These are phyloP conservation scores for Ibidorhyncha struthersii DNA, from an alignment of 2,113 vertebrate genomes.

Conservation along the genomic window DNA sequence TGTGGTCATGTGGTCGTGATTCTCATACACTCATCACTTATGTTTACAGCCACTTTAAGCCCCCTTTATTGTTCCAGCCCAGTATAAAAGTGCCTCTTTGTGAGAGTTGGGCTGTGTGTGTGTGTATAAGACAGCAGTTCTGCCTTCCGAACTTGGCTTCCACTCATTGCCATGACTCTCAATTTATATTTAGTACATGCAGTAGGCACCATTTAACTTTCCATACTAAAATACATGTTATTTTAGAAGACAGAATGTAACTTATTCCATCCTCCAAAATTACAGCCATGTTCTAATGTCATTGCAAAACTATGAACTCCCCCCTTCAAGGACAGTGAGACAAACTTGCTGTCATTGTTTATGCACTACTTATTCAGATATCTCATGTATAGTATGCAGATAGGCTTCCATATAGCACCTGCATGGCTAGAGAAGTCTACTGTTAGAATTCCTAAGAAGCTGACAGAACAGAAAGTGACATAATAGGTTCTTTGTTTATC, in stretches of 20 bases:
- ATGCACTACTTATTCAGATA: not conserved
- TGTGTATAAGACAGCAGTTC: not conserved
- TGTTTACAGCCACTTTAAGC: not conserved
- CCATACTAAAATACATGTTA: constrained; percentile 59
- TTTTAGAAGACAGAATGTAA: constrained; percentile 50
- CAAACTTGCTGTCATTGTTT: not conserved
- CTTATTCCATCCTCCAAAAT: constrained; percentile 41
- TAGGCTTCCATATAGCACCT: not conserved
- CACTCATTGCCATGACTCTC: constrained; percentile 1
- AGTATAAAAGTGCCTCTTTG: not conserved
- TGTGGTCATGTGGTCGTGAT: not conserved
- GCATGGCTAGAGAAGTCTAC: not conserved
- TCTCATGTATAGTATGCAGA: not conserved
- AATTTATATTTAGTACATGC: constrained; percentile 59
- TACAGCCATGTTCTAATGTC: constrained; percentile 47
- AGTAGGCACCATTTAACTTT: constrained; percentile 61
- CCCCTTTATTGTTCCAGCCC: not conserved
- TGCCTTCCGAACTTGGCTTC: not conserved
- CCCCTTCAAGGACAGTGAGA: not conserved
- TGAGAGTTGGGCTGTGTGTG: not conserved
- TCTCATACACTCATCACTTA: not conserved
- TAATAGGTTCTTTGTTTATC: not conserved
- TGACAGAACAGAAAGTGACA: not conserved
- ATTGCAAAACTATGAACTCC: constrained; percentile 40
- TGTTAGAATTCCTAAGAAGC: not conserved